Evolutionary conservation across 2,113 vertebrate species (phyloP).

Genomic region (Pelusios castaneus): DNA sequence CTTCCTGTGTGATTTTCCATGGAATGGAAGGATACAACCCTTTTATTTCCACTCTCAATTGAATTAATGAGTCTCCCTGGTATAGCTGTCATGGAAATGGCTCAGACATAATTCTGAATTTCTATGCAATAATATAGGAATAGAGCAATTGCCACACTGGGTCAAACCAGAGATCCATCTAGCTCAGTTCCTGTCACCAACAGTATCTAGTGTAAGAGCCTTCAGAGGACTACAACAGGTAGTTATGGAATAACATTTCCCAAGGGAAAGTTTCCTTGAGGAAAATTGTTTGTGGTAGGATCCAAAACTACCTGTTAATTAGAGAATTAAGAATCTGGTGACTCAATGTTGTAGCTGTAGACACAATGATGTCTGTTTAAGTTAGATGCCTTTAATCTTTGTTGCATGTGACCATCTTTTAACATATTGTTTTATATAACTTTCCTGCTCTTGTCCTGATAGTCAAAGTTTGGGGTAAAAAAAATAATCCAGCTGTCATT

Average conservation of each 20-base stretch:
- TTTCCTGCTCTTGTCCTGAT: background rate
- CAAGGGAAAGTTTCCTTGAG: background rate
- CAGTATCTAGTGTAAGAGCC: conserved; percentile 3
- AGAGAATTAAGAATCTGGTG: background rate
- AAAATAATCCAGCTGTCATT: background rate
- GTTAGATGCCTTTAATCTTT: background rate
- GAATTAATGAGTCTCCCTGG: background rate
- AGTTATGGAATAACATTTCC: conserved; percentile 27
- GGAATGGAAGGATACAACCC: conserved; percentile 32
- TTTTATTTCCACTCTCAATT: conserved; percentile 53
- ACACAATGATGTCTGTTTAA: background rate
- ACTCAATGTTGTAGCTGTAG: background rate
- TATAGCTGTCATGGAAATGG: conserved; percentile 45
- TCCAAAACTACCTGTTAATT: background rate
- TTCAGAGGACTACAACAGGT: conserved; percentile 21
- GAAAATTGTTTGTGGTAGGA: background rate
- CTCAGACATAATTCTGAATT: background rate
- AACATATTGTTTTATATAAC: background rate
- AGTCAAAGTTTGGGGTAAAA: background rate
- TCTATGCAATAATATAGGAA: conserved; percentile 3
- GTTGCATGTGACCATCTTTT: background rate
- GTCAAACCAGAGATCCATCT: conserved; percentile 1
- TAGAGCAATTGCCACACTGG: conserved; percentile 14
- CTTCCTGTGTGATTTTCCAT: conserved; percentile 65
- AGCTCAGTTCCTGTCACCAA: background rate